Base-by-base conservation (phyloP, 2,888 invertebrate genomes). In the Gandaritis pyraliata region DNA sequence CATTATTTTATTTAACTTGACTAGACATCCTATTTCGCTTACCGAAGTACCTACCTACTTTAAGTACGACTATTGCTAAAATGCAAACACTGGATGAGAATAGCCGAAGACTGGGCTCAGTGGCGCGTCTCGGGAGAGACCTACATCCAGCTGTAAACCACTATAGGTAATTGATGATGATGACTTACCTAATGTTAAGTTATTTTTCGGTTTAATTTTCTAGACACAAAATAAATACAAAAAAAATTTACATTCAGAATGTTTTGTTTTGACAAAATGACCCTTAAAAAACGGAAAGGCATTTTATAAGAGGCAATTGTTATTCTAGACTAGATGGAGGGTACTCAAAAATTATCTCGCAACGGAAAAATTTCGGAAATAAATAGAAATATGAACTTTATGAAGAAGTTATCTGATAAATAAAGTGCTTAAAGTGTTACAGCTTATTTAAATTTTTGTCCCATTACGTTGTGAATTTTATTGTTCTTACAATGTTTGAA, bases 371-470 rank as follows among this genome's bases (percentile, higher is more conserved):
- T 66, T 63, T 63, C 61, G 54, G 33, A 48, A 52, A 46, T 66
- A 62, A 61, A 58, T 63, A 48, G 63, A 64, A 63, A 60, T 47
- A n/a, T 56, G 47, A 60, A 65, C 63, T 65, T 61, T 15, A 43
- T 48, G 58, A 65, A 63, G 66, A 69, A 67, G 39, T 69, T 67
- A 67, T 69, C 67, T 58, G 47, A 53, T 61, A 56, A 67, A 69
- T 69, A 67, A 69, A 69, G 65, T 67, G 59, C 50, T 46, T 30
- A 41, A 23, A 23, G 48, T 52, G 15, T 52, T 47, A 51, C 33
- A 36, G 45, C 36, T 46, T 48, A 56, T 49, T 58, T 30, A 57
- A 45, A 58, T 62, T 58, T 39, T 52, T 45, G 45, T 13, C 30
- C 39, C 47, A 58, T 53, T 58, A 52, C 41, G 47, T 47, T 47